phyloP scores from a whole-genome alignment of 2,113 vertebrate species.

The Pelodiscus sinensis region DNA sequence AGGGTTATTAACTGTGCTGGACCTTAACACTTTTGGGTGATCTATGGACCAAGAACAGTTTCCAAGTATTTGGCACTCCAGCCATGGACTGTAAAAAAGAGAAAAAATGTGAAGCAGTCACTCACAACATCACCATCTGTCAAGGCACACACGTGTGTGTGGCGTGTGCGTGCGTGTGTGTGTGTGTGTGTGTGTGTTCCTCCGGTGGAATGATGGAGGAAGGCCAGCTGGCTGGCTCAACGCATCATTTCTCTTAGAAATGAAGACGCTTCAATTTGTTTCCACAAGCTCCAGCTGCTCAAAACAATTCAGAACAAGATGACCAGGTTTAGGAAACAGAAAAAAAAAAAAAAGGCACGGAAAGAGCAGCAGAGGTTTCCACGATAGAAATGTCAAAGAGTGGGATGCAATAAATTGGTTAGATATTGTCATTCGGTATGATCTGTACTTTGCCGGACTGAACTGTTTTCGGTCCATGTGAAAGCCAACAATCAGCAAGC shows the following conservation, averaged over 20 bases:
- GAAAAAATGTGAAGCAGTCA: constrained; percentile 68
- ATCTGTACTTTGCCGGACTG: background rate
- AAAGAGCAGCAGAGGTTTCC: background rate
- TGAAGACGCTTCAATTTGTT: constrained; percentile 36
- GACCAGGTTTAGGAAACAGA: background rate
- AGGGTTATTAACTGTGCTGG: constrained; percentile 75
- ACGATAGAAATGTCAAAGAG: background rate
- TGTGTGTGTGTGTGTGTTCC: background rate
- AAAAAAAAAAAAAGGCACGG: background rate
- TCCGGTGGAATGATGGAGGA: constrained; percentile 20
- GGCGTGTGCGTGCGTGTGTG: no score
- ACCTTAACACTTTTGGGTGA: constrained; percentile 74
- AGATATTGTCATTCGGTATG: background rate
- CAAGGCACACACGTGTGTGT: constrained; percentile 6
- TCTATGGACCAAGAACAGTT: constrained; percentile 75
- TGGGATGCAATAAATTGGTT: background rate
- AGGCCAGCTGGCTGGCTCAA: constrained; percentile 49
- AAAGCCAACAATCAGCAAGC: accelerated
- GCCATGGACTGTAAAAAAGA: constrained; percentile 60
- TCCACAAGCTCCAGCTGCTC: constrained; percentile 51
- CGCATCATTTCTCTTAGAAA: constrained; percentile 48
- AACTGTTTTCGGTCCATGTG: background rate
- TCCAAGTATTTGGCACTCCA: constrained; percentile 69
- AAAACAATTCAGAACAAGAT: background rate
- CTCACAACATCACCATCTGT: constrained; percentile 67